phyloP scores from a whole-genome alignment of 2,888 invertebrate genomes.

The Cancer borealis region DNA sequence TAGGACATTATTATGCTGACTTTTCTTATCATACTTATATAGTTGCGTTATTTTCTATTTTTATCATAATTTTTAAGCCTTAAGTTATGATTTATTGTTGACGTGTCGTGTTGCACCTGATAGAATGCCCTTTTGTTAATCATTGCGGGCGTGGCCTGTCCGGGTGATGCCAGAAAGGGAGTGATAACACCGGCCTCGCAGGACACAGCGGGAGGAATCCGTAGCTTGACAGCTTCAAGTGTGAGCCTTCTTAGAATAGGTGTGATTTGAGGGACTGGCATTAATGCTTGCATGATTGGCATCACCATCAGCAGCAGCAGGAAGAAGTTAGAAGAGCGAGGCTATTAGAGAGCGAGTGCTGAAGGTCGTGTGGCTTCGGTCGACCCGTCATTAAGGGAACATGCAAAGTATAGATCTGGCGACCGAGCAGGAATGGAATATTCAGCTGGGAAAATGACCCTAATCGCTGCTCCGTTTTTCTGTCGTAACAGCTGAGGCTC shows the following conservation, averaged over 20 bases:
- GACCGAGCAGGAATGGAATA: background rate
- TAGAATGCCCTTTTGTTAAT: background rate
- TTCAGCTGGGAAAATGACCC: background rate
- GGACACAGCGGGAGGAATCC: no score
- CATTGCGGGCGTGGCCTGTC: background rate
- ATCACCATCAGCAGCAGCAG: background rate
- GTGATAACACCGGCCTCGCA: background rate
- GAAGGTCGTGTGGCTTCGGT: background rate
- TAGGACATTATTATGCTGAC: background rate
- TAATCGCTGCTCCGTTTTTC: slow-evolving; percentile 3
- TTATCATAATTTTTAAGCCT: background rate
- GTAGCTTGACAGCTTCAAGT: no score
- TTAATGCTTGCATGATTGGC: background rate
- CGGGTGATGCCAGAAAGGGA: background rate
- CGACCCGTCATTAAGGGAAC: slow-evolving; percentile 10
- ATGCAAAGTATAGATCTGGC: slow-evolving; percentile 11
- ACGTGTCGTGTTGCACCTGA: background rate
- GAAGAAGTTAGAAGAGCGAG: background rate
- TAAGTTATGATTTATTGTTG: background rate
- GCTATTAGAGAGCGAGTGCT: background rate
- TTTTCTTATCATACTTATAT: background rate
- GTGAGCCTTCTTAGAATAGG: background rate
- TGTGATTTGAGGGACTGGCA: background rate
- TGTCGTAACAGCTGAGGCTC: background rate
- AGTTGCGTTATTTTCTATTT: background rate